A percentile compares a stretch with the other conserved stretches of the same genome.
phyloP scores from a whole-genome alignment of 1,140 invertebrate genomes.

The Batillaria attramentaria region DNA sequence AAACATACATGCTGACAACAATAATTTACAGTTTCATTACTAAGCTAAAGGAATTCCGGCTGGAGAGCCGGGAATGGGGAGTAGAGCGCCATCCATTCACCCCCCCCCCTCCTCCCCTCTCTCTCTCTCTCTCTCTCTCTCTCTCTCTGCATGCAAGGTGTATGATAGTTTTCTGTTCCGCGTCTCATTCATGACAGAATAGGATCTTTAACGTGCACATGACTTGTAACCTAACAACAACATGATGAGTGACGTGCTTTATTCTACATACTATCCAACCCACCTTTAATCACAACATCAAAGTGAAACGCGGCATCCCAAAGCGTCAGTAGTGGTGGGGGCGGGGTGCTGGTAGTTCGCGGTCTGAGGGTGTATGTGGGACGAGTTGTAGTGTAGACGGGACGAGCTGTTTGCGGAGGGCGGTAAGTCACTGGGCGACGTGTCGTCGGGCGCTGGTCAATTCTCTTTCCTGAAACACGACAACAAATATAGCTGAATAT shows the following conservation, averaged over 20 bases:
- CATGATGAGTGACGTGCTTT: not conserved
- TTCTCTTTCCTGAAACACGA: no score
- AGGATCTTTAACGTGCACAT: no score
- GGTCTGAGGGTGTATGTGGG: not conserved
- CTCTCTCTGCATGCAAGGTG: not conserved
- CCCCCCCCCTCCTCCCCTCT: no score
- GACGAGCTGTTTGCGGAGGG: not conserved
- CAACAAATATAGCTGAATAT: no score
- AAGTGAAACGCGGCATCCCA: not conserved
- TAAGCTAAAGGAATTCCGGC: no score
- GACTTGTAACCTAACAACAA: not conserved
- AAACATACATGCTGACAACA: no score
- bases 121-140: not conserved
- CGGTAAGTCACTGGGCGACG: not conserved
- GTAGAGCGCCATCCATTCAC: no score
- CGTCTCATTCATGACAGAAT: not conserved
- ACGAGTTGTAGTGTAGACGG: not conserved
- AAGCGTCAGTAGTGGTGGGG: not conserved
- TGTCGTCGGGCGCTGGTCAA: not conserved
- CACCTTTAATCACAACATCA: conserved; percentile 24
- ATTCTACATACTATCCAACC: not conserved
- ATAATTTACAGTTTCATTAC: no score
- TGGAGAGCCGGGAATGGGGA: no score
- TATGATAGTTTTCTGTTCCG: not conserved
- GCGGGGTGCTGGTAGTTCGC: not conserved